A percentile compares a stretch with the other conserved stretches of the same genome.
These are phyloP conservation scores for Lithophane leautieri DNA, from an alignment of 2,888 invertebrate genomes.

Conservation along the genomic window DNA sequence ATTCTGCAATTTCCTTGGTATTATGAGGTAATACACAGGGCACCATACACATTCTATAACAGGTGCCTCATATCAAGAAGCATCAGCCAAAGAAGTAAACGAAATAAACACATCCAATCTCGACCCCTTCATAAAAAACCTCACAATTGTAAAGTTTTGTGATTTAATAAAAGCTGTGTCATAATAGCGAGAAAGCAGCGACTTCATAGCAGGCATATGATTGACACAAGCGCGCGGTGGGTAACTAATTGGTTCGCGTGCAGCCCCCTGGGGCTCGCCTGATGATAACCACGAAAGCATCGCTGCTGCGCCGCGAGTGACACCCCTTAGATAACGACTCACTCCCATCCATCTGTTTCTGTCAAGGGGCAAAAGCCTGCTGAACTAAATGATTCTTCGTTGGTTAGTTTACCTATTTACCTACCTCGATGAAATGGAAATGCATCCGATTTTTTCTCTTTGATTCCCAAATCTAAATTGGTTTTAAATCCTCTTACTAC, in stretches of 20 bases:
- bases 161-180: slow-evolving; percentile 39
- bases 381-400: slow-evolving; percentile 42
- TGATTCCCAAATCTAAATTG: background rate
- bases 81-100: background rate
- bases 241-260: slow-evolving; percentile 91
- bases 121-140: too few species aligned
- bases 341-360: slow-evolving; percentile 66
- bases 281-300: slow-evolving; percentile 76
- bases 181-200: slow-evolving; percentile 14
- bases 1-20: slow-evolving; percentile 15
- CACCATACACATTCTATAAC: background rate
- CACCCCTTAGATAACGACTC: slow-evolving; percentile 81
- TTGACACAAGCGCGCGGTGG: slow-evolving; percentile 65
- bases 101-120: background rate
- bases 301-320: slow-evolving; percentile 72
- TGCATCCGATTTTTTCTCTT: background rate
- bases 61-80: background rate
- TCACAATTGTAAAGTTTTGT: slow-evolving; percentile 19
- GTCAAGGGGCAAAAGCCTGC: slow-evolving; percentile 26
- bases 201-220: slow-evolving; percentile 63
- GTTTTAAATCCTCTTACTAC: background rate
- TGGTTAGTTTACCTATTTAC: slow-evolving; percentile 7
- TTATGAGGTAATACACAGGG: background rate
- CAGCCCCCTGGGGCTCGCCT: slow-evolving; percentile 87
- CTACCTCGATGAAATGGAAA: slow-evolving; percentile 7